Evolutionary conservation across 2,113 vertebrate species (phyloP), one percentile per base, ranked within the genome.

Genomic region (Limnothrissa miodon): DNA sequence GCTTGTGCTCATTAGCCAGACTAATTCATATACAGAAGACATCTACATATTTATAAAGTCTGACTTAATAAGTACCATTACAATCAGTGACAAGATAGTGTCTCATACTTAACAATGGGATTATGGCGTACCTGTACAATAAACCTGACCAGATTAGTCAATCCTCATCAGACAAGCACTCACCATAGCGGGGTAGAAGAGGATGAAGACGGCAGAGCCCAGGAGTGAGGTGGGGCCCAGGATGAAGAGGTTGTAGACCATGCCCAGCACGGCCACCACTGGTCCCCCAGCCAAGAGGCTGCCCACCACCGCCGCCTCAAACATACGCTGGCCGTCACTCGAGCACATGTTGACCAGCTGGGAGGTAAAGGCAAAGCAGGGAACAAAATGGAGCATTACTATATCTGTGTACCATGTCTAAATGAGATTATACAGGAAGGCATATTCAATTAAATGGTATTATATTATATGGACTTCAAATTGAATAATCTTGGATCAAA

Each of bases 171-270:
- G 42, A 2, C 42, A 42, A 29, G 5, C 83, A 92, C 95, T 95
- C 90, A 98, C 97, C 97, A 98, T 97, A 21, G 96, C 93, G 29
- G 97, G 97, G 80, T 98, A 98, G 92, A 98, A 98, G 59, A 98
- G 96, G 86, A 98, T 96, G 89, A 98, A 98, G 70, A 98, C 93
- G 21, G 97, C 95, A 1, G 97, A 98, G 85, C 97, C 97, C 83
- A 98, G 92, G 62, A 98, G 96, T 78, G 95, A 96, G 1, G 97
- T 97, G 2, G 97, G 97, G 48, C 97, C 97, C 91, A 98, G 92
- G 23, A 98, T 92, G 45, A 95, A 95, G 19, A 97, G 94, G 29
- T 95, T 98, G 90, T 97, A 98, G 82, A 94, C 91, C 86, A 98
- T 96, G 79, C 97, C 97, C 59, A 98, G 92, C 15, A 98, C 91